Evolutionary conservation across 2,113 vertebrate species (phyloP).

Genomic region (Saguinus imperator): DNA sequence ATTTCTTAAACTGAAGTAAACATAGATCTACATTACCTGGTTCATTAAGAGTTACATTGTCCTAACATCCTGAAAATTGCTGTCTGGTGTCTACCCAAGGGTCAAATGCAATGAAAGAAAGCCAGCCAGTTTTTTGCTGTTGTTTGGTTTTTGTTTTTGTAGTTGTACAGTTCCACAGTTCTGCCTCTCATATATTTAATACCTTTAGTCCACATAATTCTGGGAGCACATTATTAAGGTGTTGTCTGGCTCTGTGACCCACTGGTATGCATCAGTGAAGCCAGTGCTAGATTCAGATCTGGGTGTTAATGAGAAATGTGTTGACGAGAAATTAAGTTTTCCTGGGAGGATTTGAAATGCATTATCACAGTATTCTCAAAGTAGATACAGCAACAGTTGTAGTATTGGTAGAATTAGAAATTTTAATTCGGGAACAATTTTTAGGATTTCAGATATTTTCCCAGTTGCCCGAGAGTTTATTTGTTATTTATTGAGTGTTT

Average conservation of each 20-base stretch:
- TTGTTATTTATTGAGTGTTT: slow-evolving; percentile 22
- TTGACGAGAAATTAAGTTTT: not conserved
- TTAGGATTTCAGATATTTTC: not conserved
- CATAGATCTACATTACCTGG: not conserved
- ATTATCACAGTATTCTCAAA: not conserved
- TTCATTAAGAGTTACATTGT: slow-evolving; percentile 2
- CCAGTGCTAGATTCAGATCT: not conserved
- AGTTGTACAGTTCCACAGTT: not conserved
- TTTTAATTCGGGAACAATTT: slow-evolving; percentile 30
- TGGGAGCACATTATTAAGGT: not conserved
- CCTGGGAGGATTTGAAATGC: not conserved
- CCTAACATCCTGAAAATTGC: not conserved
- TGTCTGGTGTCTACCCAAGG: not conserved
- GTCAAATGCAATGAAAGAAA: not conserved
- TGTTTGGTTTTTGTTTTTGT: not conserved
- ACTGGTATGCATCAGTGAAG: not conserved
- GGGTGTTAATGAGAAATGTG: not conserved
- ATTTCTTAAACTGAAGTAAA: not conserved
- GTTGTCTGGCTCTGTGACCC: not conserved
- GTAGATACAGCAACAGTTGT: not conserved
- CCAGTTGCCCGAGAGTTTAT: not conserved
- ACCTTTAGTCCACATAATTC: not conserved
- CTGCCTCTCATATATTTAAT: not conserved
- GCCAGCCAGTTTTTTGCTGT: not conserved
- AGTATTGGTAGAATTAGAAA: not conserved